Percentiles rank a stretch among this genome's conserved stretches.
These are phyloP conservation scores for Tragelaphus strepsiceros DNA, from an alignment of 2,113 vertebrate genomes.

Conservation along the genomic window DNA sequence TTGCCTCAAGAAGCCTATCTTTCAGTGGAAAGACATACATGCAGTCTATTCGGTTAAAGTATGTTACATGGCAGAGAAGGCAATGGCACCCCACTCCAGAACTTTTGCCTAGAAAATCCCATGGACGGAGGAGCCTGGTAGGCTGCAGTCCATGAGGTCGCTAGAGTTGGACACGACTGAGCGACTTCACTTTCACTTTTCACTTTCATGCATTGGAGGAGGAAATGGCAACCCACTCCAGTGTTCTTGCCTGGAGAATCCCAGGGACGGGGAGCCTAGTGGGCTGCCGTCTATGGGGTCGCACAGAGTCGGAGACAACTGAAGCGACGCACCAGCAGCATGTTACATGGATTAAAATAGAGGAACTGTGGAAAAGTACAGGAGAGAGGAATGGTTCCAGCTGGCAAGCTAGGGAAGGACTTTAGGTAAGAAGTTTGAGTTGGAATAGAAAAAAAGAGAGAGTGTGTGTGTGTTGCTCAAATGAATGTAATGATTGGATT, in stretches of 20 bases:
- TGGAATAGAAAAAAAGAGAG: not conserved
- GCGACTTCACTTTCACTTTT: no score
- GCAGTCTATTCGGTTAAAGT: not conserved
- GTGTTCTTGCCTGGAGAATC: no score
- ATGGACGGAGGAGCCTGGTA: no score
- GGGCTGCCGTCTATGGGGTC: no score
- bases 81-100: no score
- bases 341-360: not conserved
- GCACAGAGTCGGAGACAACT: no score
- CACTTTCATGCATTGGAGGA: no score
- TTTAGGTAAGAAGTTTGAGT: not conserved
- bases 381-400: not conserved
- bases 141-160: no score
- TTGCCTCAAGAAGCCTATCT: not conserved
- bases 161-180: no score
- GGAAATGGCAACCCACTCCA: no score
- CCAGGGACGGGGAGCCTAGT: no score
- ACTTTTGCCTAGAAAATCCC: no score
- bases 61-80: not conserved
- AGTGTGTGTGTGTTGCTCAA: not conserved
- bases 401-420: not conserved
- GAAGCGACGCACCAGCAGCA: not conserved
- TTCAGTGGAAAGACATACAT: not conserved
- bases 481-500: not conserved
- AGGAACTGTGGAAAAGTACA: not conserved